Percentiles rank a stretch among this genome's conserved stretches.
phyloP scores from a whole-genome alignment of 1,140 invertebrate species.

The Drosophila pruinosa region DNA sequence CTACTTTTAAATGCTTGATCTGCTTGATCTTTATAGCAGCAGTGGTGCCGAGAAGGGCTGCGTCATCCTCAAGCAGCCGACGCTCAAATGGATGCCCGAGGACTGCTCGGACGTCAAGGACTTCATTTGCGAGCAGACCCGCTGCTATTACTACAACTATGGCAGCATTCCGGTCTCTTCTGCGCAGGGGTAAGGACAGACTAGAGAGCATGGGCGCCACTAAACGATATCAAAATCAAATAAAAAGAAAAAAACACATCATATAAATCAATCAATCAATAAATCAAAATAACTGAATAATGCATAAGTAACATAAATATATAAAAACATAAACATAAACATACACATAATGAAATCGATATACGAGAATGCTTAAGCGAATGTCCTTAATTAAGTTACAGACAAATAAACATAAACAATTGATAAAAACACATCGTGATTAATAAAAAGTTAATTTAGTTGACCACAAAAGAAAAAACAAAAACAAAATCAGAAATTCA shows the following conservation, averaged over 20 bases:
- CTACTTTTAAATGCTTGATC: conserved; percentile 2
- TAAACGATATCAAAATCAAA: conserved; percentile 33
- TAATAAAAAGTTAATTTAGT: conserved; percentile 77
- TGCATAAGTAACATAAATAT: conserved; percentile 28
- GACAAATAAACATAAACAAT: conserved; percentile 40
- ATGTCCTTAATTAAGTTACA: conserved; percentile 72
- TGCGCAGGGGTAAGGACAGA: conserved; percentile 91
- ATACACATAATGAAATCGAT: conserved; percentile 65
- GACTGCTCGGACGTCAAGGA: conserved; percentile 92
- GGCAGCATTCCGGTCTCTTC: conserved; percentile 93
- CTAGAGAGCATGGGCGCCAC: conserved; percentile 57
- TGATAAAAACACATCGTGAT: conserved; percentile 56
- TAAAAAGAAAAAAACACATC: conserved; percentile 23
- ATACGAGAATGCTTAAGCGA: conserved; percentile 67
- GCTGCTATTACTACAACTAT: conserved; percentile 95
- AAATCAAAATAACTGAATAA: conserved; percentile 57
- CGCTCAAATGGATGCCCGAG: conserved; percentile 90
- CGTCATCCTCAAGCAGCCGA: conserved; percentile 89
- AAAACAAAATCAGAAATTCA: conserved; percentile 28
- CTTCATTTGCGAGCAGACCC: conserved; percentile 94
- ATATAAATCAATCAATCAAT: conserved; percentile 45
- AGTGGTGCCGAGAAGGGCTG: conserved; percentile 88
- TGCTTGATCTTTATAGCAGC: conserved; percentile 82
- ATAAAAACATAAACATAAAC: conserved; percentile 37
- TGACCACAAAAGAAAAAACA: conserved; percentile 52